Conservation (phyloP, 2,113 vertebrate genomes). For the Alligator mississippiensis region DNA sequence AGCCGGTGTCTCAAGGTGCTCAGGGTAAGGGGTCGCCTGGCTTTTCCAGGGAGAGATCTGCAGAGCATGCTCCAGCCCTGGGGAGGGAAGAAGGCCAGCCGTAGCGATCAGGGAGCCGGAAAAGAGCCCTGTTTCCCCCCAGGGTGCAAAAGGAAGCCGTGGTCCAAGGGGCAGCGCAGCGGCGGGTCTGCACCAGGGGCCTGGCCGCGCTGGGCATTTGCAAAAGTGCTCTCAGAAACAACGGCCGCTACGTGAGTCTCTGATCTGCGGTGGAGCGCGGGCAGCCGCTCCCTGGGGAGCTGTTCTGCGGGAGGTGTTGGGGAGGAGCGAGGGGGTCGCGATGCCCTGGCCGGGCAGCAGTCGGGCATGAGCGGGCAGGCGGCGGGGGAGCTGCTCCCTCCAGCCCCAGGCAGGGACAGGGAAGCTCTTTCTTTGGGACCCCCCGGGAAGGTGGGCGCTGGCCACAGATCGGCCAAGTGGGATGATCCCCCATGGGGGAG, state of each 20-base stretch:
- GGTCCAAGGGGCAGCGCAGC: too few relatives aligned
- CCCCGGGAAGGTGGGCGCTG: too few relatives aligned
- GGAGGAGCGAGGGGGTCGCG: not conserved
- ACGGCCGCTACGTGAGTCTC: too few relatives aligned
- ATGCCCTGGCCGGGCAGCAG: not conserved
- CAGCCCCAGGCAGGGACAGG: not conserved
- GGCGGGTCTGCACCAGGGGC: not conserved
- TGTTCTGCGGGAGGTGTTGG: too few relatives aligned
- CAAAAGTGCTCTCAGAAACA: too few relatives aligned
- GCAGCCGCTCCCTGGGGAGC: too few relatives aligned
- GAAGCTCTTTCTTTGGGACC: not conserved
- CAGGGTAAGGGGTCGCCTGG: not conserved
- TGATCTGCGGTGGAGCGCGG: too few relatives aligned
- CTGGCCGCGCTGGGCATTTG: not conserved
- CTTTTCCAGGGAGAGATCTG: not conserved
- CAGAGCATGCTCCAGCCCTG: fast-evolving
- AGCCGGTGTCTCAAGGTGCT: not conserved
- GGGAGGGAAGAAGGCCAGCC: fast-evolving
- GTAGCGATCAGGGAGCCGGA: fast-evolving
- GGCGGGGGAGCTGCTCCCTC: not conserved
- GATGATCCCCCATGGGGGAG: too few relatives aligned
- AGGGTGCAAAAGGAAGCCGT: too few relatives aligned
- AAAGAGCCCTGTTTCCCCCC: too few relatives aligned
- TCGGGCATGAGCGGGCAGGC: not conserved
- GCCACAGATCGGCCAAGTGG: too few relatives aligned